A percentile compares a stretch with the other conserved stretches of the same genome.
Conservation (phyloP, 2,888 invertebrate species). For the Norana najaformis region DNA sequence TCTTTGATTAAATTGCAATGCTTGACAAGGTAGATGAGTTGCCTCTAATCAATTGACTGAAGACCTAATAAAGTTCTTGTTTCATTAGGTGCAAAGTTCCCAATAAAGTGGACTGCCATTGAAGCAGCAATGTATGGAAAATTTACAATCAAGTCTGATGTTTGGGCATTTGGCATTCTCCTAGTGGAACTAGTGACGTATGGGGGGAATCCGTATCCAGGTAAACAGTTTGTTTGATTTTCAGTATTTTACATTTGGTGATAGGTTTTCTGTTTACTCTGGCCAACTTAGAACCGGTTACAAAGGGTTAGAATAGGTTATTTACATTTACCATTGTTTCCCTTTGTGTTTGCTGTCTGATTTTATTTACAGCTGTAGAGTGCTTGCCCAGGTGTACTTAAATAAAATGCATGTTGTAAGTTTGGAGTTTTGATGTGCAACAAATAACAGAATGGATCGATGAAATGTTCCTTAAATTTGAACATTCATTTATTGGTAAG, state of each 20-base stretch:
- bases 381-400: no score
- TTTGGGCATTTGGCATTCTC: conserved; percentile 96
- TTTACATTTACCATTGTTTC: no score
- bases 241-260: background rate
- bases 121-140: conserved; percentile 91
- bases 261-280: background rate
- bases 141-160: conserved; percentile 97
- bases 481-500: background rate
- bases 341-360: no score
- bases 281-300: no score
- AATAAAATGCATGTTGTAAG: no score
- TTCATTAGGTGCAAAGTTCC: conserved; percentile 81
- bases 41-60: background rate
- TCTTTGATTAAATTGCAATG: background rate
- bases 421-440: no score
- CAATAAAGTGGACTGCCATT: conserved; percentile 97
- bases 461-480: no score
- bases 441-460: no score
- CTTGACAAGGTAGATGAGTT: background rate
- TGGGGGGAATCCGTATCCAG: conserved; percentile 96
- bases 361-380: no score
- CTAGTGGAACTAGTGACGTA: conserved; percentile 93
- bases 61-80: background rate
- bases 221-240: conserved; percentile 60
- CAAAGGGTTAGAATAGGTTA: no score